phyloP scores from a whole-genome alignment of 1,140 invertebrate genomes.

The Ips typographus region DNA sequence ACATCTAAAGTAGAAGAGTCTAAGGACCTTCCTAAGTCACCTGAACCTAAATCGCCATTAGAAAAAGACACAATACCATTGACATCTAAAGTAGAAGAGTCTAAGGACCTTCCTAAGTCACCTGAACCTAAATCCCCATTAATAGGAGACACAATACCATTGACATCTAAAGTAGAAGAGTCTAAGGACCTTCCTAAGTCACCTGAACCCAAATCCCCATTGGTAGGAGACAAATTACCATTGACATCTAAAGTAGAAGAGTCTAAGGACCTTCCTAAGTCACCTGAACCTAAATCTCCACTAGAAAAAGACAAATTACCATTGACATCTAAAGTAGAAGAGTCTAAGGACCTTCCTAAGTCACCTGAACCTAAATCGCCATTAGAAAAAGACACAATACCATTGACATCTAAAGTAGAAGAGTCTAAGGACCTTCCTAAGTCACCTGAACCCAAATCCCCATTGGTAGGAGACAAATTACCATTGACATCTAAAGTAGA shows the following conservation, averaged over 20 bases:
- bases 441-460: background rate
- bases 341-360: background rate
- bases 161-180: background rate
- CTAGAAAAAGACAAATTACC: background rate
- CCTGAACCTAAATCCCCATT: background rate
- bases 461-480: background rate
- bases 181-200: background rate
- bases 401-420: background rate
- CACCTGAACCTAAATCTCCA: background rate
- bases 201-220: background rate
- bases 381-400: background rate
- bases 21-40: slow-evolving; percentile 1
- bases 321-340: background rate
- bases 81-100: background rate
- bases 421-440: background rate
- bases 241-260: background rate
- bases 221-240: background rate
- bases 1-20: background rate
- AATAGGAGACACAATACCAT: background rate
- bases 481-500: background rate
- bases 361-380: background rate
- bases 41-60: background rate
- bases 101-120: background rate
- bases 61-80: background rate
- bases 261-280: background rate